Percentiles rank a stretch among this genome's conserved stretches.
These are phyloP conservation scores for Strix aluco DNA, from an alignment of 2,113 vertebrate genomes.

Conservation along the genomic window DNA sequence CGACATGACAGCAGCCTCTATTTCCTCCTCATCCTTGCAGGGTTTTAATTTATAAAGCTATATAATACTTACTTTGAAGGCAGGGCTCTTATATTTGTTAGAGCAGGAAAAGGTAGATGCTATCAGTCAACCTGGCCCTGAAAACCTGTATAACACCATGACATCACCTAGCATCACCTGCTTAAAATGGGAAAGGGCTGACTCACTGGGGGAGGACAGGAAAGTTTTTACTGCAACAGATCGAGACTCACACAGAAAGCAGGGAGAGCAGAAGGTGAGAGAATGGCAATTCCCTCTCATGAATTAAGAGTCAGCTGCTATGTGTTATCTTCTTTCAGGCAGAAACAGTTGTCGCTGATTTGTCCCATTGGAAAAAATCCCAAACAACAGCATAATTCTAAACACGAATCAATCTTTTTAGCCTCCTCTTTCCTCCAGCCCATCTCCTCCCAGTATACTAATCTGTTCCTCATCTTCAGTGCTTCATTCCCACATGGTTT, in stretches of 20 bases:
- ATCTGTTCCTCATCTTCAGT: background rate
- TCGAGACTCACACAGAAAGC: background rate
- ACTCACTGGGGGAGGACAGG: background rate
- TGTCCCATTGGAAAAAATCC: background rate
- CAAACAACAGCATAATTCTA: background rate
- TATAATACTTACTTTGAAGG: slow-evolving; percentile 7
- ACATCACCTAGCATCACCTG: slow-evolving; percentile 6
- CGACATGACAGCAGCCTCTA: background rate
- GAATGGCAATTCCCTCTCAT: background rate
- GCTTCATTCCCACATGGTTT: background rate
- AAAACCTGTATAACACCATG: background rate
- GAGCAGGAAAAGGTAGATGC: slow-evolving; percentile 25
- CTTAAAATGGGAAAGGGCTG: background rate
- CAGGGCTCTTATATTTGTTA: background rate
- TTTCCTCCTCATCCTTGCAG: background rate
- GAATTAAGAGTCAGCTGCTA: background rate
- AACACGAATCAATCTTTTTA: background rate
- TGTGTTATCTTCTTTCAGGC: background rate
- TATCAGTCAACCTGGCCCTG: background rate
- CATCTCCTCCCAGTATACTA: background rate
- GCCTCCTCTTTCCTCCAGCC: background rate
- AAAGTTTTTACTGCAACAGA: background rate
- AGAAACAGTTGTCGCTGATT: background rate
- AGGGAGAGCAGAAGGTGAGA: background rate
- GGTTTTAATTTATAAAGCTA: background rate